Base-by-base conservation (phyloP, 2,888 invertebrate species). In the Andricus curvator region DNA sequence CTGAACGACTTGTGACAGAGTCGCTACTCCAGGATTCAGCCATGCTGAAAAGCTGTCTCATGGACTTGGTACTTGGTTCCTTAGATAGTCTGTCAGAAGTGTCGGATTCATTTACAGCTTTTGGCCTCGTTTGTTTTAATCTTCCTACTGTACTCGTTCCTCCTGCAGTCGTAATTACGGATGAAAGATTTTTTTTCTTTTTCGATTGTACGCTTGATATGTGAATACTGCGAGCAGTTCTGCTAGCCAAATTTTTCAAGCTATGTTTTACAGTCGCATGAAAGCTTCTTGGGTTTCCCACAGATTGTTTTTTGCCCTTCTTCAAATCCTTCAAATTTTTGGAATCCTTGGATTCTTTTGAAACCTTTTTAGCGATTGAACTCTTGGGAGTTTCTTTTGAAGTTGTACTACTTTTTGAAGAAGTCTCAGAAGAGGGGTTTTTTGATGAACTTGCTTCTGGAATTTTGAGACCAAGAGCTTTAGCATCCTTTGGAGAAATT, bases 11-110 rank as follows among this genome's bases (percentile, higher is more conserved):
- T 56, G 83, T 77, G 67, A 89, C 81, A 11, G 89, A 89, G 79
- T 89, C 88, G 81, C 78, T 89, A 84, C 89, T 89, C 89, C 90
- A 90, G 20, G 89, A 88, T 25, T 87, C 86, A 25, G 88, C 85
- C 85, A 87, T 85, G 81, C 88, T 89, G 85, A 86, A 90, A 64
- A 89, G 85, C 80, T 89, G 88, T 66, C 84, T 85, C 86, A 88
- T 88, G 1, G 86, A 87, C 56, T 85, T 86, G 4, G 87, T 80
- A 64, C 82, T 85, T 2, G 84, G 37, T 33, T 87, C 82, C n/a
- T 66, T 83, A 5, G 51, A 76, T 17, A 67, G 74, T 29, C 80
- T 83, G 17, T 82, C 84, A 20, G 84, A 56, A 74, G 80, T 87
- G 78, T 83, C 84, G 0, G 68, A 41, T 48, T 68, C 68, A 68